Evolutionary conservation across 2,888 invertebrate genomes (phyloP).

Genomic region (Troides helena): DNA sequence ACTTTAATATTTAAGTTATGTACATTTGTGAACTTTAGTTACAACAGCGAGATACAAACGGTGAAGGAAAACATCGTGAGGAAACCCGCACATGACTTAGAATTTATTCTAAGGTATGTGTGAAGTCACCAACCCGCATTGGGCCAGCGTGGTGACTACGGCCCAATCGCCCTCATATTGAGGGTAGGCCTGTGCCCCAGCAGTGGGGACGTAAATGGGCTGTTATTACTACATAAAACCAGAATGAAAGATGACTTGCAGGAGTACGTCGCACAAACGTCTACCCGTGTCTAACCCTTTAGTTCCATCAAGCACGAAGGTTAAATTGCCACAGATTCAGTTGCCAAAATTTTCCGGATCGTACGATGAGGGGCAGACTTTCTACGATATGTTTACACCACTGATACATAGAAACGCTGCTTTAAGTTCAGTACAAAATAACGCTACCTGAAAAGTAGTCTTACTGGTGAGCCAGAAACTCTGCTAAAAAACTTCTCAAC

Average conservation of each 20-base stretch:
- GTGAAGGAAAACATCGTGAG: too few species aligned
- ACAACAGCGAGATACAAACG: too few species aligned
- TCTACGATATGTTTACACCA: slow-evolving; percentile 34
- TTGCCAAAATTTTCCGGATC: slow-evolving; percentile 33
- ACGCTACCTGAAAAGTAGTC: slow-evolving; percentile 18
- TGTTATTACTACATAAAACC: neutral
- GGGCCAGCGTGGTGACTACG: too few species aligned
- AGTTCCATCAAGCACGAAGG: neutral
- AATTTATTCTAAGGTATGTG: too few species aligned
- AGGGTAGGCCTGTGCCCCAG: too few species aligned
- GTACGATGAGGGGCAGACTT: slow-evolving; percentile 35
- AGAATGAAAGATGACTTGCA: neutral
- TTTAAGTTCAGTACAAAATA: slow-evolving; percentile 29
- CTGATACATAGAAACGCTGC: slow-evolving; percentile 32
- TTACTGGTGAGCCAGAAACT: slow-evolving; percentile 31
- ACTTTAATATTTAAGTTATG: too few species aligned
- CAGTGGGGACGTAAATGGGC: too few species aligned
- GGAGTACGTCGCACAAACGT: neutral
- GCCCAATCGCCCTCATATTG: too few species aligned
- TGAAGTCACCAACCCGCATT: too few species aligned
- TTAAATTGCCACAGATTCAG: slow-evolving; percentile 31
- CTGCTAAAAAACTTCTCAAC: slow-evolving; percentile 24
- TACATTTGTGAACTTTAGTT: too few species aligned
- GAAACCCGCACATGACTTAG: too few species aligned
- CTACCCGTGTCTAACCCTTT: neutral